Percentiles rank a stretch among this genome's conserved stretches.
Conservation (phyloP, 2,113 vertebrate genomes). For the Pavo muticus region DNA sequence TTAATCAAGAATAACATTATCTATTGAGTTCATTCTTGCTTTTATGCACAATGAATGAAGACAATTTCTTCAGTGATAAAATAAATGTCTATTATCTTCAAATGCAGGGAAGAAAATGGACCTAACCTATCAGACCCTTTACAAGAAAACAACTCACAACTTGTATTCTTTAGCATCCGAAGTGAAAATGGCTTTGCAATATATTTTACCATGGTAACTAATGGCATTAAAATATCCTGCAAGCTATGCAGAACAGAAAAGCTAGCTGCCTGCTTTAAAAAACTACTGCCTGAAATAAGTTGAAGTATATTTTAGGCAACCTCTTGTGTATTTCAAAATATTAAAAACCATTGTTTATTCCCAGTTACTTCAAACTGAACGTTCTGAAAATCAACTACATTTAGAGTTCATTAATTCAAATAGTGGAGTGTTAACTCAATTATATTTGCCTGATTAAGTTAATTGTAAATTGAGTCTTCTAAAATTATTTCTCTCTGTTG, state of each 20-base stretch:
- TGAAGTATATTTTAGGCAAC: neutral
- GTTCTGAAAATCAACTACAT: neutral
- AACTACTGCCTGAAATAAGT: neutral
- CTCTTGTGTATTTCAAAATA: neutral
- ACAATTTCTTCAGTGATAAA: neutral
- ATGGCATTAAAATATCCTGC: neutral
- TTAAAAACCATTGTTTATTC: neutral
- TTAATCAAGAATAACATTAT: neutral
- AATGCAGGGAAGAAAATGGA: neutral
- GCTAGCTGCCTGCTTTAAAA: neutral
- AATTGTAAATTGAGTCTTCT: neutral
- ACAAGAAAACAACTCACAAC: neutral
- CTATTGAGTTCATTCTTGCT: neutral
- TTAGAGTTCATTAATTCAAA: slow-evolving; percentile 13
- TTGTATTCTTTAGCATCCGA: neutral
- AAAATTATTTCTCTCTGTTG: neutral
- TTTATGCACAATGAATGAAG: neutral
- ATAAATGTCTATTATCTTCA: neutral
- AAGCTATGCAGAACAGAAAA: slow-evolving; percentile 10
- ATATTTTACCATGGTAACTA: neutral
- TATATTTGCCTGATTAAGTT: neutral
- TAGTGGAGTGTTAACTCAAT: neutral
- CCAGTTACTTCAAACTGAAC: neutral
- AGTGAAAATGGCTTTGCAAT: neutral
- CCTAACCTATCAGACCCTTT: neutral